Evolutionary conservation across 2,888 invertebrate species (phyloP), one percentile per base, ranked within the genome.

Genomic region (Serrognathus titanus): DNA sequence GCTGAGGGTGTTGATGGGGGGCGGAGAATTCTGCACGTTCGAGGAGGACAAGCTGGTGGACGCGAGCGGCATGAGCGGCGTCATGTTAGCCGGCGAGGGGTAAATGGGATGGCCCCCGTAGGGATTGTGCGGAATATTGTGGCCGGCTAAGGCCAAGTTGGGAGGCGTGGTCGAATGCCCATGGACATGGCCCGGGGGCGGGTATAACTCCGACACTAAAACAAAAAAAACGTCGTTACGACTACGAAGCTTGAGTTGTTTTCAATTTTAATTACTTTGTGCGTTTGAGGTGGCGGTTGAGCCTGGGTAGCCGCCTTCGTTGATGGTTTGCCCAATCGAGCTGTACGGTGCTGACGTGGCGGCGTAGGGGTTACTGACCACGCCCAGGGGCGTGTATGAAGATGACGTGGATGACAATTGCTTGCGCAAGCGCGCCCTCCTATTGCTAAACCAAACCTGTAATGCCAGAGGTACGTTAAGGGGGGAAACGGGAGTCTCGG

Each of bases 371-470:
- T 79, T 81, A 55, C 78, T 79, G 1, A 71, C 69, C 1, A 79
- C 72, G 1, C 82, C 79, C 16, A 80, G 67, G n/a, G 83, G 80
- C 61, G 82, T 72, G 63, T 83, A 74, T 2, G 58, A 49, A 0
- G 70, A 65, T 3, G 51, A 51, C 36, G 78, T 81, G 9, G 84
- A 83, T 0, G 85, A 80, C 57, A 85, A 71, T 71, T 96, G 94
- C 72, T 98, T 98, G 54, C 98, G 84, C 63, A 96, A 83, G 48
- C 97, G 83, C 0, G 98, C 98, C 45, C 98, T 83, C 39, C 98
- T 83, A 75, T 98, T 98, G 73, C 96, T 97, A 78, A 98, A 98
- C 98, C 98, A 98, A 2, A 97, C 96, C 88, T 94, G 82, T 46
- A 75, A 78, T 57, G 43, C 55, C 62, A 36, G 10, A 31, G n/a